A percentile compares a stretch with the other conserved stretches of the same genome.
phyloP scores from a whole-genome alignment of 2,888 invertebrate genomes.

The Agrilus cyanescens region DNA sequence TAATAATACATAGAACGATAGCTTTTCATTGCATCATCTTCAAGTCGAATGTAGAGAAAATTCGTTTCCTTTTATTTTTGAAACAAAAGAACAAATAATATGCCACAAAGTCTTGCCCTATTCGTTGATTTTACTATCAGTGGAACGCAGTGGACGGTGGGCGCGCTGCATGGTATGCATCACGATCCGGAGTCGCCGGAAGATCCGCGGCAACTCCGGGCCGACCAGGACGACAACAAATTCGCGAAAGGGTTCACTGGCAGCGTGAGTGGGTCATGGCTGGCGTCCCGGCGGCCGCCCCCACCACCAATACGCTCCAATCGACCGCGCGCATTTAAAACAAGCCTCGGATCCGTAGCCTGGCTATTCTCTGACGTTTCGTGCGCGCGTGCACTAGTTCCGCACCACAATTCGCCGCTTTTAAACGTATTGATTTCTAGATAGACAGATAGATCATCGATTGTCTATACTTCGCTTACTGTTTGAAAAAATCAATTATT shows the following conservation, averaged over 20 bases:
- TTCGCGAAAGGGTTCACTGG: slow-evolving; percentile 30
- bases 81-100: too few relatives aligned
- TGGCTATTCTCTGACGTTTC: slow-evolving; percentile 4
- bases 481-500: slow-evolving; percentile 1
- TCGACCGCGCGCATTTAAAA: slow-evolving; percentile 25
- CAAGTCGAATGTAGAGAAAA: too few relatives aligned
- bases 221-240: slow-evolving; percentile 6
- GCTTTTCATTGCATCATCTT: too few relatives aligned
- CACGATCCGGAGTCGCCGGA: too few relatives aligned
- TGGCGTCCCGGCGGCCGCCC: slow-evolving; percentile 30
- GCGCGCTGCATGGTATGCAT: too few relatives aligned
- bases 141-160: too few relatives aligned
- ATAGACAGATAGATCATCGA: slow-evolving; percentile 8
- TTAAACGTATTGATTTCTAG: slow-evolving; percentile 3
- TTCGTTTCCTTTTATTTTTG: too few relatives aligned
- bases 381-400: slow-evolving; percentile 3
- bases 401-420: neutral
- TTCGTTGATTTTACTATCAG: too few relatives aligned
- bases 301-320: slow-evolving; percentile 20
- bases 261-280: slow-evolving; percentile 36
- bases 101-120: too few relatives aligned
- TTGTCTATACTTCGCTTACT: slow-evolving; percentile 4
- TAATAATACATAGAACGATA: too few relatives aligned
- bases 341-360: slow-evolving; percentile 16
- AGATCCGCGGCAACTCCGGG: neutral